Evolutionary conservation across 2,888 invertebrate species (phyloP).

Genomic region (Folsomia candida): DNA sequence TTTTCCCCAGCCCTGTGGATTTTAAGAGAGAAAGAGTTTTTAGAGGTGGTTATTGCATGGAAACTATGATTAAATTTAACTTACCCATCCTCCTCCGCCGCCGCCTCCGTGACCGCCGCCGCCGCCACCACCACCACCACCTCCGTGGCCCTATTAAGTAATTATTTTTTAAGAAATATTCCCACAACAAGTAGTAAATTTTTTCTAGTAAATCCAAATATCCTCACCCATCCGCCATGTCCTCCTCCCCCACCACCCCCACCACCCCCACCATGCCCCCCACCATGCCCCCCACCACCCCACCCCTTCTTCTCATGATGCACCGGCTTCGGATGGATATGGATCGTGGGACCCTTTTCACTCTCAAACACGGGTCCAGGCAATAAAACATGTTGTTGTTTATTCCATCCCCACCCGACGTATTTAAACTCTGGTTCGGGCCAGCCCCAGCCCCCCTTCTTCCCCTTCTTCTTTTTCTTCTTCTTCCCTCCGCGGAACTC

Average conservation of each 20-base stretch:
- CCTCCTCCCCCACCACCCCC: slow-evolving; percentile 37
- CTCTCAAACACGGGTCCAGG: slow-evolving; percentile 22
- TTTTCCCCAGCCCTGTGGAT: no score
- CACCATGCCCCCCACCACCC: slow-evolving; percentile 6
- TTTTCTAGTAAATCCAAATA: no score
- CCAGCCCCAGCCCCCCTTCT: slow-evolving; percentile 5
- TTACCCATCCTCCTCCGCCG: no score
- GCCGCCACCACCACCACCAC: slow-evolving; percentile 29
- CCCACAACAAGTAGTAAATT: no score
- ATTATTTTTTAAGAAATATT: no score
- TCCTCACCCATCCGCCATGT: slow-evolving; percentile 14
- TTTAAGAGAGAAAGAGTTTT: no score
- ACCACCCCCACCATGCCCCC: slow-evolving; percentile 18
- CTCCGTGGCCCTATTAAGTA: slow-evolving; percentile 31
- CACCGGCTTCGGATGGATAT: background rate
- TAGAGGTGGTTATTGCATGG: no score
- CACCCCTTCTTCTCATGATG: background rate
- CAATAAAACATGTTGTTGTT: slow-evolving; percentile 20
- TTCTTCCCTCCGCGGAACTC: background rate
- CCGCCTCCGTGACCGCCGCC: slow-evolving; percentile 26
- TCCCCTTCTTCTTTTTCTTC: slow-evolving; percentile 5
- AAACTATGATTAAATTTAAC: no score
- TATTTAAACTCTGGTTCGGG: background rate
- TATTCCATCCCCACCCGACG: slow-evolving; percentile 15
- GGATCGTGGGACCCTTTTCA: slow-evolving; percentile 4